phyloP scores from a whole-genome alignment of 2,113 vertebrate genomes.

The Nesoenas mayeri region DNA sequence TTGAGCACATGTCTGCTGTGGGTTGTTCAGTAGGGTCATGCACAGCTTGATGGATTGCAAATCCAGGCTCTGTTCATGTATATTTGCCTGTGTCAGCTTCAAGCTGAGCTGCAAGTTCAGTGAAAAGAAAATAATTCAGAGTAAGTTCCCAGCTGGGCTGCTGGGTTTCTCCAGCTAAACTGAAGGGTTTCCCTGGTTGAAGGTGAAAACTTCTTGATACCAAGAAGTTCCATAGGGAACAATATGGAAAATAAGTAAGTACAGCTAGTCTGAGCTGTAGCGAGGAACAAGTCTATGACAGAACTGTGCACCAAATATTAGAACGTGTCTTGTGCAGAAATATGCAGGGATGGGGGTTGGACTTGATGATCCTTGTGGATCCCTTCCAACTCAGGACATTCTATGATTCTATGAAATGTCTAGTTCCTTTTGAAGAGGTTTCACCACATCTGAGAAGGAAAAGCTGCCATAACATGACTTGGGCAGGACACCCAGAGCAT shows the following conservation, averaged over 20 bases:
- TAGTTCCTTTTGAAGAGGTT: background rate
- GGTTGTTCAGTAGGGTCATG: background rate
- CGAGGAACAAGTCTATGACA: accelerated
- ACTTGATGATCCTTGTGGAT: too few species aligned
- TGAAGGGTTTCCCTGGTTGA: background rate
- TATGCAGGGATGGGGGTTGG: too few species aligned
- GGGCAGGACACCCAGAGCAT: background rate
- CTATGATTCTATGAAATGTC: background rate
- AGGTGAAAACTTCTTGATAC: background rate
- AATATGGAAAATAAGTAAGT: background rate
- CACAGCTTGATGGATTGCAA: background rate
- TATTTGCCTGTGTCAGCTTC: background rate
- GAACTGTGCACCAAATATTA: background rate
- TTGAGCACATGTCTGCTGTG: background rate
- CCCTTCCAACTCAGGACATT: too few species aligned
- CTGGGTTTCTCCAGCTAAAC: background rate
- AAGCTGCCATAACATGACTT: accelerated
- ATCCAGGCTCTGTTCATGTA: background rate
- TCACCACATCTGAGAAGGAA: background rate
- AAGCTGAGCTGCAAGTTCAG: background rate
- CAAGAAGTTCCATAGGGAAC: background rate
- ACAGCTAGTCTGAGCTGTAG: background rate
- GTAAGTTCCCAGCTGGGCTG: background rate
- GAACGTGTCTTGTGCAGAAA: background rate
- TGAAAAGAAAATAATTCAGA: background rate